These are phyloP conservation scores for Limanda limanda DNA, from an alignment of 2,113 vertebrate genomes.

Conservation along the genomic window DNA sequence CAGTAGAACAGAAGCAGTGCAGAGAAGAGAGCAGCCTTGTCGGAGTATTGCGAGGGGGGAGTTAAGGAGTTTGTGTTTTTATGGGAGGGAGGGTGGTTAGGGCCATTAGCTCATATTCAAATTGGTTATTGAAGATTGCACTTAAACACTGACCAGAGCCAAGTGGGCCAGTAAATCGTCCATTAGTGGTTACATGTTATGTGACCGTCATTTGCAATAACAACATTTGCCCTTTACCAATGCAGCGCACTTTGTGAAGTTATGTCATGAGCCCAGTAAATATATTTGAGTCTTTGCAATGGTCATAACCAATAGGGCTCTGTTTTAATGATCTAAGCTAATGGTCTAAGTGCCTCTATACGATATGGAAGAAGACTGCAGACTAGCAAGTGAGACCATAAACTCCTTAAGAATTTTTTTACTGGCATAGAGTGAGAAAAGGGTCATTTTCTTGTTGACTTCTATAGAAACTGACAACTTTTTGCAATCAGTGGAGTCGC, in stretches of 20 bases:
- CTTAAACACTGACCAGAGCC: conserved; percentile 21
- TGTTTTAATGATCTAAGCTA: background rate
- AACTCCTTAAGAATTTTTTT: no score
- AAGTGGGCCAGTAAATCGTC: conserved; percentile 33
- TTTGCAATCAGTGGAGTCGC: no score
- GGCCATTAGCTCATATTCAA: conserved; percentile 20
- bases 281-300: no score
- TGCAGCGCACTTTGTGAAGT: background rate
- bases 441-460: background rate
- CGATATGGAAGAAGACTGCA: background rate
- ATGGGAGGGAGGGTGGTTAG: background rate
- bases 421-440: no score
- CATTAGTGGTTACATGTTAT: conserved; percentile 55
- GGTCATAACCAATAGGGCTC: background rate
- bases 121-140: conserved; percentile 24
- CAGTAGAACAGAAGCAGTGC: conserved; percentile 30
- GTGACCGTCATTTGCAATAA: conserved; percentile 23
- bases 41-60: conserved; percentile 9
- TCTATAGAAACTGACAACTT: background rate
- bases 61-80: conserved; percentile 26
- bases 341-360: background rate
- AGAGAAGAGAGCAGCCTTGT: conserved; percentile 20
- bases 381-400: no score
- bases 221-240: conserved; percentile 6
- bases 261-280: no score